phyloP scores from a whole-genome alignment of 35 echinoderm and acorn worm genomes.

The Acanthaster planci region DNA sequence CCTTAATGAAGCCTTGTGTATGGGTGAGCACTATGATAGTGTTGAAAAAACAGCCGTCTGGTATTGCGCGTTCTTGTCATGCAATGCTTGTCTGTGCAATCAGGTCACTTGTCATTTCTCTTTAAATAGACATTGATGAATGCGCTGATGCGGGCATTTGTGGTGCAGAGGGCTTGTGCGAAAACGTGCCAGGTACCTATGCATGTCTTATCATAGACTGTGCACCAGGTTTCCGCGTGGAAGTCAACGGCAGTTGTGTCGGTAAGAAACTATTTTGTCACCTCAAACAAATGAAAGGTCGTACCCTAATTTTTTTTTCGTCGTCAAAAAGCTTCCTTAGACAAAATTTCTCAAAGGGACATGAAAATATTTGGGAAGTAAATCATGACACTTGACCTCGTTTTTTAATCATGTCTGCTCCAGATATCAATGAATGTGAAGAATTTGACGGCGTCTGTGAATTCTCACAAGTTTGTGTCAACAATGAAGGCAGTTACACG shows the following conservation, averaged over 20 bases:
- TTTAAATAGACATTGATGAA: constrained; percentile 13
- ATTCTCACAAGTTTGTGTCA: too few species aligned
- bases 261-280: constrained; percentile 2
- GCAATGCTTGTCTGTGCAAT: not conserved
- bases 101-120: not conserved
- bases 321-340: too few species aligned
- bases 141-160: not conserved
- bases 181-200: not conserved
- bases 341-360: not conserved
- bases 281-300: not conserved
- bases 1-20: too few species aligned
- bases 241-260: not conserved
- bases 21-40: too few species aligned
- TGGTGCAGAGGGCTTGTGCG: not conserved
- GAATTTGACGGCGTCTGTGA: too few species aligned
- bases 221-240: not conserved
- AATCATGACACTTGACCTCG: not conserved
- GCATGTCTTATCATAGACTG: not conserved
- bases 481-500: too few species aligned
- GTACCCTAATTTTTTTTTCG: not conserved
- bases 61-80: too few species aligned
- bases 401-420: too few species aligned
- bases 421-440: too few species aligned
- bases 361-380: not conserved
- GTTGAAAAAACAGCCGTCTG: too few species aligned